A percentile compares a stretch with the other conserved stretches of the same genome.
phyloP scores from a whole-genome alignment of 1,140 invertebrate genomes.

The Magallana angulata region DNA sequence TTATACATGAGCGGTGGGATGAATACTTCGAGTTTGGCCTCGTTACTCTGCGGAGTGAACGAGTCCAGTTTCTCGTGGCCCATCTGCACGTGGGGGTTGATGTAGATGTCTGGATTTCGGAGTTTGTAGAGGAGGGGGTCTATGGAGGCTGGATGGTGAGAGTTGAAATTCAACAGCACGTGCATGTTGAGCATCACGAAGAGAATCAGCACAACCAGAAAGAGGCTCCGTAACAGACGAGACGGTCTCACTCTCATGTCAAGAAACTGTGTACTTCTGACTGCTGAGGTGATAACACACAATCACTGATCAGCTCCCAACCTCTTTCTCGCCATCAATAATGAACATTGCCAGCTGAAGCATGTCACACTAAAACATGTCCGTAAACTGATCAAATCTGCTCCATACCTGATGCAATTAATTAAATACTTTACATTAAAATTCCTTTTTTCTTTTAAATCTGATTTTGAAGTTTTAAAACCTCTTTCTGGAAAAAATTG shows the following conservation, averaged over 20 bases:
- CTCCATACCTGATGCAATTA: not conserved
- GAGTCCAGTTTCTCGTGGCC: conserved; percentile 35
- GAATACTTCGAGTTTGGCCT: conserved; percentile 54
- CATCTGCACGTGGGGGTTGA: conserved; percentile 59
- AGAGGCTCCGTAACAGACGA: conserved; percentile 66
- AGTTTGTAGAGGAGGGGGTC: conserved; percentile 49
- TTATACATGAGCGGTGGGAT: conserved; percentile 59
- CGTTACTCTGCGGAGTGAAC: conserved; percentile 41
- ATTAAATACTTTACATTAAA: not conserved
- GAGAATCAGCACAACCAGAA: conserved; percentile 68
- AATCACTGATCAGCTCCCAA: not conserved
- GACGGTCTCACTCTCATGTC: conserved; percentile 66
- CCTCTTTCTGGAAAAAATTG: too few species aligned
- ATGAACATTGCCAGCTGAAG: not conserved
- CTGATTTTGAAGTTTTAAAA: too few species aligned
- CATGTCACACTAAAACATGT: not conserved
- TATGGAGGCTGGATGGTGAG: conserved; percentile 47
- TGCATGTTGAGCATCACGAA: conserved; percentile 75
- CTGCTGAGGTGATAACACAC: not conserved
- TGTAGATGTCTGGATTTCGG: conserved; percentile 44
- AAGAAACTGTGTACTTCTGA: not conserved
- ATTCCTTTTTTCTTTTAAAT: not conserved
- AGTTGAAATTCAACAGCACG: conserved; percentile 66
- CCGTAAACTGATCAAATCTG: not conserved
- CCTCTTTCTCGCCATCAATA: not conserved